Evolutionary conservation across 2,113 vertebrate genomes (phyloP).

Genomic region (Petrocephalus zakoni): DNA sequence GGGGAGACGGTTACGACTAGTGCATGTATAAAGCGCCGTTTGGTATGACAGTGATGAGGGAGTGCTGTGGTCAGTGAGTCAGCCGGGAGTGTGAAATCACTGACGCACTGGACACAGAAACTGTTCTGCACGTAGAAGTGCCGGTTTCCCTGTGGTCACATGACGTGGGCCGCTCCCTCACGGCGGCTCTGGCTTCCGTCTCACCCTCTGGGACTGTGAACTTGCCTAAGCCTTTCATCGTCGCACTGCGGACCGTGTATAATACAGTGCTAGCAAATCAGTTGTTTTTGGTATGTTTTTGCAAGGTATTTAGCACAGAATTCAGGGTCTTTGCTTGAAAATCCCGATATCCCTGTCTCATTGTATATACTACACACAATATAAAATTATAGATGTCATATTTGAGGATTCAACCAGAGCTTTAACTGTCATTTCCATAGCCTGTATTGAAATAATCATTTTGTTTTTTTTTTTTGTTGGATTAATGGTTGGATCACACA

Average conservation of each 20-base stretch:
- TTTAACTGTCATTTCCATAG: not conserved
- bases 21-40: not conserved
- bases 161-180: not conserved
- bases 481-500: too few relatives aligned
- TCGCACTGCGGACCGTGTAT: not conserved
- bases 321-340: not conserved
- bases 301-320: not conserved
- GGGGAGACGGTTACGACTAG: not conserved
- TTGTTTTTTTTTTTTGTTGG: too few relatives aligned
- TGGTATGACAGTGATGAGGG: not conserved
- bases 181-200: not conserved
- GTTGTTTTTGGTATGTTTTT: not conserved
- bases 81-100: not conserved
- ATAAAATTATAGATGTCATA: too few relatives aligned
- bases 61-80: not conserved
- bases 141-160: not conserved
- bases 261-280: not conserved
- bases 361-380: not conserved
- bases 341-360: not conserved
- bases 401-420: too few relatives aligned
- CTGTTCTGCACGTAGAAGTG: not conserved
- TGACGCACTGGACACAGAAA: not conserved
- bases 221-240: not conserved
- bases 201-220: not conserved
- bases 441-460: slow-evolving; percentile 22